Evolutionary conservation across 1,140 invertebrate genomes (phyloP), one percentile per base, ranked within the genome.

Genomic region (Macrobrachium nipponense): DNA sequence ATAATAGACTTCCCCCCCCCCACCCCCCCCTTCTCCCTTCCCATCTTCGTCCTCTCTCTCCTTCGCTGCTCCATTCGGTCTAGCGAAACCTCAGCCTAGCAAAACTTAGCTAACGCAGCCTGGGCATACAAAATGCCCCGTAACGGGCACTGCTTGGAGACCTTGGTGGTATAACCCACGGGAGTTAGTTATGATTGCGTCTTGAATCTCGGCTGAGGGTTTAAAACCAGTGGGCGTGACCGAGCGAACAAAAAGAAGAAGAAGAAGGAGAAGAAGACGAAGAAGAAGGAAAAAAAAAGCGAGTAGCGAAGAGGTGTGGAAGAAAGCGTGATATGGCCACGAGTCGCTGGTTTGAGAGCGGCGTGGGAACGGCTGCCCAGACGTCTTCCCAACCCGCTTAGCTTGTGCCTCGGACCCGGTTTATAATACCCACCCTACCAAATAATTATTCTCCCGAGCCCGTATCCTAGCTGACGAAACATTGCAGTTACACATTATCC

Each of bases 351-450:
- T 36, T 44, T 68, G 75, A 79, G 82, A 36, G 75, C 27, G 60
- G 75, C 82, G 82, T 85, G 82, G 82, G 82, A 85, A 85, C 82
- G 82, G 76, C 27, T 18, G 62, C 27, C 62, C 8, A 18, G n/a
- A 60, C 61, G 61, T 78, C 82, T 85, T 85, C 82, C 82, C 82
- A 85, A 85, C 73, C 82, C 82, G 79, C 82, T 78, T 76, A 61
- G 76, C 82, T 78, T 85, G 82, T 78, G 82, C 82, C 82, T 51
- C 23, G 8, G 4, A n/a, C 82, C 73, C 36, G 36, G 36, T 61
- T 17, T 17, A 58, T 8, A 23, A 36, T 61, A 66, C 82, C 80
- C 64, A 60, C 43, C 64, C 23, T 66, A 70, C 80, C 43, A 62
- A 18, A 64, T 66, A 7, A 18, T 43, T 51, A 15, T n/a, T 18